These are phyloP conservation scores for Platycnemis pennipes DNA, from an alignment of 2,888 invertebrate species.

Conservation along the genomic window DNA sequence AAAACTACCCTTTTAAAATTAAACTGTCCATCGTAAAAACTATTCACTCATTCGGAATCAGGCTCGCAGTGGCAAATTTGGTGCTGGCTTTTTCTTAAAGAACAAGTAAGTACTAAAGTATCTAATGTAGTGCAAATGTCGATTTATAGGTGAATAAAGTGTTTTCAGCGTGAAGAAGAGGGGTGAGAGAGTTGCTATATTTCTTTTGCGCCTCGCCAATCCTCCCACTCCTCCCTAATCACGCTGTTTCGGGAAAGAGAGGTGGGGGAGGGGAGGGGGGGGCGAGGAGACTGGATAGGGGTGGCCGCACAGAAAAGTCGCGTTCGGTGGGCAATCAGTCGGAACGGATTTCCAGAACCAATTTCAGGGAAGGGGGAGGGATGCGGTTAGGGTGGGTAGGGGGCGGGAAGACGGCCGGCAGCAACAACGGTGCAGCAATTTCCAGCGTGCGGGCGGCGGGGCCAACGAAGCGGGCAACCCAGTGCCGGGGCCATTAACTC, in stretches of 20 bases:
- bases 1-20: no score
- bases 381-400: neutral
- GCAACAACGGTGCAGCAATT: constrained; percentile 8
- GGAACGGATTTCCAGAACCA: constrained; percentile 42
- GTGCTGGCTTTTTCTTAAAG: no score
- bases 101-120: no score
- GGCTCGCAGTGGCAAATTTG: no score
- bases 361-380: neutral
- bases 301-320: neutral
- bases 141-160: no score
- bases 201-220: no score
- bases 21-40: no score
- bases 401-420: constrained; percentile 9
- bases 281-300: neutral
- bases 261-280: neutral
- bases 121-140: no score
- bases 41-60: no score
- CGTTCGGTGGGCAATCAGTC: constrained; percentile 34
- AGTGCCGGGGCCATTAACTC: constrained; percentile 22
- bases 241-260: no score
- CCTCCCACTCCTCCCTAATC: neutral
- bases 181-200: no score
- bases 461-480: neutral
- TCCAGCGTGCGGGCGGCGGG: neutral
- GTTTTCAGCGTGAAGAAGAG: no score